Percentiles rank a stretch among this genome's conserved stretches.
phyloP scores from a whole-genome alignment of 2,888 invertebrate species.

The Drosophila pseudotalamancana region DNA sequence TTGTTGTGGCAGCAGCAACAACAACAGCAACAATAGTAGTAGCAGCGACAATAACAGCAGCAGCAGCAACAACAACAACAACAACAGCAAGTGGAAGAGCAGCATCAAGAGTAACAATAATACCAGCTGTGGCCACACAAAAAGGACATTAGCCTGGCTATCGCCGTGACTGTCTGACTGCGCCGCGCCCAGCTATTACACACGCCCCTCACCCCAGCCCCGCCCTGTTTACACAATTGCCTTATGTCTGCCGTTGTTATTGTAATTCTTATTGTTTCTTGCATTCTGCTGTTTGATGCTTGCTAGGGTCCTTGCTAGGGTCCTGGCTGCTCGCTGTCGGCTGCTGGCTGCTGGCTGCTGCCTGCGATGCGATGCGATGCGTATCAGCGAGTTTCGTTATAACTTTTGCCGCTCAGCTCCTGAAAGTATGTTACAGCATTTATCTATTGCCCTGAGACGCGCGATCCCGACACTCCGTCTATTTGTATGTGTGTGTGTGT shows the following conservation, averaged over 20 bases:
- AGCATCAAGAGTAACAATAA: conserved; percentile 31
- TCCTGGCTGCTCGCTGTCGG: neutral
- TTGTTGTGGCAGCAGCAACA: conserved; percentile 48
- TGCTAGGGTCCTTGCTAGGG: conserved; percentile 3
- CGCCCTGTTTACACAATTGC: neutral
- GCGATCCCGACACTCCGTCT: neutral
- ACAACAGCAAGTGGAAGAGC: conserved; percentile 4
- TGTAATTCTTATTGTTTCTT: conserved; percentile 51
- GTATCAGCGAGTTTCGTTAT: conserved; percentile 59
- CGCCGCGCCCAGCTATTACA: conserved; percentile 14
- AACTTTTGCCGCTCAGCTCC: conserved; percentile 52
- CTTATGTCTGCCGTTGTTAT: conserved; percentile 26
- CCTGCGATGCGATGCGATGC: conserved; percentile 26
- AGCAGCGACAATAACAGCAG: too few species aligned
- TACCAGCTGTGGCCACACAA: conserved; percentile 49
- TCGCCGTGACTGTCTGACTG: conserved; percentile 39
- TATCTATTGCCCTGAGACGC: conserved; percentile 58
- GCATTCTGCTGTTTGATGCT: conserved; percentile 37
- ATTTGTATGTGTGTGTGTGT: too few species aligned
- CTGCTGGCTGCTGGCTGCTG: neutral
- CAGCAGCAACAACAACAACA: conserved; percentile 7
- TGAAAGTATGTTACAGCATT: conserved; percentile 55
- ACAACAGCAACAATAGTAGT: conserved; percentile 1
- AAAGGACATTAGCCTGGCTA: conserved; percentile 59
- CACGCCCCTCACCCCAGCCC: neutral